These are phyloP conservation scores for Cariama cristata DNA, from an alignment of 2,113 vertebrate species.

Conservation along the genomic window DNA sequence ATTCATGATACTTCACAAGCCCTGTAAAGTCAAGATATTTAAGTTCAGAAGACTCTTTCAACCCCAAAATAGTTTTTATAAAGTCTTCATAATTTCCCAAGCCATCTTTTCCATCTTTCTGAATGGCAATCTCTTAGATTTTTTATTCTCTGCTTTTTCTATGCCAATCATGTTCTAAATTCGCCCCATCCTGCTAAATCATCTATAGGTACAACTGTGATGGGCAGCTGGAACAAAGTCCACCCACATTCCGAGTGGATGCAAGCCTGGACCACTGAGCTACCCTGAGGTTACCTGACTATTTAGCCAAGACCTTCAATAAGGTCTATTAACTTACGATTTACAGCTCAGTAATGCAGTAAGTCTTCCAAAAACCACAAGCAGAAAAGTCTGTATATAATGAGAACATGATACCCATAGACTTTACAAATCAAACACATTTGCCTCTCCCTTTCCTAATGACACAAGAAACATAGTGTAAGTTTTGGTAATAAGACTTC, in stretches of 20 bases:
- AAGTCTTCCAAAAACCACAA: background rate
- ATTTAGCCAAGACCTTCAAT: background rate
- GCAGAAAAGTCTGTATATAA: background rate
- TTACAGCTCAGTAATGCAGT: background rate
- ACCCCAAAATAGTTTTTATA: rapidly evolving
- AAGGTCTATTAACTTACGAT: background rate
- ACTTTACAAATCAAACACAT: background rate
- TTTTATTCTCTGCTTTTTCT: background rate
- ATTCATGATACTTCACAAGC: background rate
- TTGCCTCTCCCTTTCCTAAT: background rate
- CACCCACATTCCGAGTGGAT: background rate
- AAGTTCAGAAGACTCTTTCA: background rate
- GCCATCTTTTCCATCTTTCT: background rate
- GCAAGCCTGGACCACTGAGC: background rate
- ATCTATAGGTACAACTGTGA: background rate
- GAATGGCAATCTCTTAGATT: background rate
- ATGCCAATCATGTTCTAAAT: background rate
- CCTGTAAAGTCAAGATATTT: background rate
- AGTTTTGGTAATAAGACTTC: background rate
- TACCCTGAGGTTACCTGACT: background rate
- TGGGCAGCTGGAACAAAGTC: background rate
- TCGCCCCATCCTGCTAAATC: background rate
- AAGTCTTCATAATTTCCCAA: background rate
- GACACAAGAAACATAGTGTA: background rate
- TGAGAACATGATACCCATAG: background rate